Evolutionary conservation across 2,797 vertebrate genomes (phyloP).

Genomic region (Megalops cyprinoides): DNA sequence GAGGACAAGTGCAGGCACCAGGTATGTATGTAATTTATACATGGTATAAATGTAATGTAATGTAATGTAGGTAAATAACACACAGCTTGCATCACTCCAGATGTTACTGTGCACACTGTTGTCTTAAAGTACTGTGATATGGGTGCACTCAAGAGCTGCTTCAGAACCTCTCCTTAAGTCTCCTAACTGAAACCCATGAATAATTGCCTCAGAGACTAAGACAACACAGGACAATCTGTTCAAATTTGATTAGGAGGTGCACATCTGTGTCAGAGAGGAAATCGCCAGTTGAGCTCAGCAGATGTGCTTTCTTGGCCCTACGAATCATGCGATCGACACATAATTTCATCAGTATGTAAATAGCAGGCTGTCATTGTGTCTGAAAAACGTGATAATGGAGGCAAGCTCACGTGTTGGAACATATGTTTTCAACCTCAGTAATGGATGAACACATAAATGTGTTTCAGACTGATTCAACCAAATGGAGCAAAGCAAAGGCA

Average conservation of each 20-base stretch:
- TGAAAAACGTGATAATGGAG: neutral
- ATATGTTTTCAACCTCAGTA: neutral
- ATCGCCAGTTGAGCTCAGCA: neutral
- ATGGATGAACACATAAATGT: neutral
- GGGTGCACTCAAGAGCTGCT: neutral
- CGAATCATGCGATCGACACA: neutral
- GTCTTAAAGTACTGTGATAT: conserved; percentile 18
- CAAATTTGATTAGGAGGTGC: conserved; percentile 29
- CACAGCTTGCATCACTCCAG: neutral
- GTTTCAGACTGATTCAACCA: neutral
- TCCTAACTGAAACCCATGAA: conserved; percentile 1
- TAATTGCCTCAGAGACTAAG: conserved; percentile 14
- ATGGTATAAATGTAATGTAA: no score
- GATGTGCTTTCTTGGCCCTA: neutral
- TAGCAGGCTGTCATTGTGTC: neutral
- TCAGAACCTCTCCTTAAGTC: conserved; percentile 5
- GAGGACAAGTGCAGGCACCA: neutral
- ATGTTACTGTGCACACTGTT: neutral
- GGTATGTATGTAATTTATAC: no score
- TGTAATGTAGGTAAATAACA: neutral
- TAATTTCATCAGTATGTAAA: conserved; percentile 24
- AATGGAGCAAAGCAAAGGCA: neutral
- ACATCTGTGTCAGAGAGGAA: conserved; percentile 27
- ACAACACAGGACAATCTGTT: conserved; percentile 29
- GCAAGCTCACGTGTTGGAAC: neutral